Conservation (phyloP, 2,888 invertebrate genomes). For the Andrena bucephala region DNA sequence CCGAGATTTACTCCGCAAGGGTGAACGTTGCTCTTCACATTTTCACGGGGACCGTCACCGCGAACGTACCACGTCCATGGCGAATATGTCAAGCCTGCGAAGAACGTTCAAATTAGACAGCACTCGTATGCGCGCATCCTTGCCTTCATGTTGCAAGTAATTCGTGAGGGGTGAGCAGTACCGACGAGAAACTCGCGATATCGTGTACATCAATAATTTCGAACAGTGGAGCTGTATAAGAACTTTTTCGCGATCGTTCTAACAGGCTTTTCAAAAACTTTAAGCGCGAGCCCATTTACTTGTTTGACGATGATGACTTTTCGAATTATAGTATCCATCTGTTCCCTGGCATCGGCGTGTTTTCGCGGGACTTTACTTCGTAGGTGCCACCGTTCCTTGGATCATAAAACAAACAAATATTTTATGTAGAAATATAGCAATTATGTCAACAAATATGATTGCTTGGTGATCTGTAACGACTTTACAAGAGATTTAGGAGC, state of each 20-base stretch:
- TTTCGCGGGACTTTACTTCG: too few species aligned
- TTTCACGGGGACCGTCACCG: background rate
- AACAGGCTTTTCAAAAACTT: background rate
- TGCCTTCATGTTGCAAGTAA: constrained; percentile 21
- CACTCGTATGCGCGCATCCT: constrained; percentile 31
- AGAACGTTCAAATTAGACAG: constrained; percentile 6
- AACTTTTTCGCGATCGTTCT: background rate
- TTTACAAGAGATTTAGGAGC: too few species aligned
- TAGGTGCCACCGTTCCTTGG: too few species aligned
- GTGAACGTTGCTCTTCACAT: constrained; percentile 23
- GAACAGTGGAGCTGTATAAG: background rate
- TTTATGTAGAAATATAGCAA: too few species aligned
- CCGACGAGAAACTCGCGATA: constrained; percentile 24
- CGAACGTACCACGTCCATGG: background rate
- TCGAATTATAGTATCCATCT: too few species aligned
- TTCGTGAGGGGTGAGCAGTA: constrained; percentile 11
- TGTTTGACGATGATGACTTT: too few species aligned
- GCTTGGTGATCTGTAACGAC: too few species aligned
- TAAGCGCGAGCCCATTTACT: background rate
- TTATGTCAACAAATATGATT: too few species aligned
- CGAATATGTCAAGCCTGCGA: background rate
- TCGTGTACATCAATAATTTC: constrained; percentile 21
- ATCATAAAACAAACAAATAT: too few species aligned
- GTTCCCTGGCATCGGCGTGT: too few species aligned
- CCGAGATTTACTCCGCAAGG: background rate